Evolutionary conservation across 2,888 invertebrate species (phyloP), one percentile per base, ranked within the genome.

Genomic region (Trilocha varians): DNA sequence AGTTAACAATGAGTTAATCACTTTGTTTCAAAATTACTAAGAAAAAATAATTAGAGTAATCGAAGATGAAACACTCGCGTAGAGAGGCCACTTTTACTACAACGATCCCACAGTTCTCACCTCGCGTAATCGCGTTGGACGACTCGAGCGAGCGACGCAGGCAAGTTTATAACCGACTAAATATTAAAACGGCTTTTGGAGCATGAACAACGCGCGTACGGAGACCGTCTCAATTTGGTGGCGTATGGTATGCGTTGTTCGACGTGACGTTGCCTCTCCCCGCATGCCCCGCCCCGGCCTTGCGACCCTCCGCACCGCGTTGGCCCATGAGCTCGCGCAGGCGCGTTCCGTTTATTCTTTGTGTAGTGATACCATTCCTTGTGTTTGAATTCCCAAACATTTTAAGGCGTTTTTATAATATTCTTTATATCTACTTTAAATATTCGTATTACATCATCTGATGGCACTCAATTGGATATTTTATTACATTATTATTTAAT

Each of bases 61-160:
- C 25, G 25, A 25, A 25, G 25, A 25, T 25, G 11, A 25, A 25
- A 56, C 62, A 61, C 61, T 63, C 65, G 58, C 61, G 71, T 65
- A 70, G 70, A n/a, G n/a, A 65, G 69, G 65, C 62, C 67, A 77
- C 77, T 79, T 79, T 77, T 76, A 77, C 77, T 65, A 70, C 60
- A 69, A 63, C 63, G 63, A 63, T 62, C 71, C 68, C 71, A 59
- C 65, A 70, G 73, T 73, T 75, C 73, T 72, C 73, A 76, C 78
- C 67, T 80, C 83, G 75, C 70, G 77, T 77, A 82, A 80, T 78
- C 77, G 77, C 77, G 77, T 75, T 71, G 76, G 66, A 71, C 77
- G 78, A 80, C 79, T 82, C 71, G 71, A 56, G 62, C 78, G 74
- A 78, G 62, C 78, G 74, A 78, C 80, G 78, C 82, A 82, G 78